phyloP scores from a whole-genome alignment of 2,113 vertebrate species.

The Chinchilla lanigera region DNA sequence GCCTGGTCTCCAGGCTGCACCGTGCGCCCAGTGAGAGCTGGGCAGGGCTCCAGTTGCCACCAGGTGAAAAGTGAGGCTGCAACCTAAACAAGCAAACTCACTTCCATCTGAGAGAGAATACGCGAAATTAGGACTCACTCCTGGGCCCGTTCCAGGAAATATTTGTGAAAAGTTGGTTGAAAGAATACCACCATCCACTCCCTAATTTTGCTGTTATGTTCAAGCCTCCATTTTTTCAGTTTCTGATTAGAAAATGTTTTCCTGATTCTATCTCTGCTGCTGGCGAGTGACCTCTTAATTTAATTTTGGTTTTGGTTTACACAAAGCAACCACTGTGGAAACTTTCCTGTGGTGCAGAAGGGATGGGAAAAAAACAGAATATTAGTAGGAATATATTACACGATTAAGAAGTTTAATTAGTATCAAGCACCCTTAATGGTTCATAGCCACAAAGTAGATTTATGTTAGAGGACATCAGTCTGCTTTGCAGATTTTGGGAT shows the following conservation, averaged over 20 bases:
- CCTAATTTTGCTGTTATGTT: constrained; percentile 84
- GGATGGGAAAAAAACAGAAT: not conserved
- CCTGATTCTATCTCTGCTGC: constrained; percentile 75
- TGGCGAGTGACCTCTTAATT: constrained; percentile 80
- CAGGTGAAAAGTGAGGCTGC: constrained; percentile 45
- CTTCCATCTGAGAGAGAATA: constrained; percentile 82
- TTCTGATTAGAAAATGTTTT: constrained; percentile 82
- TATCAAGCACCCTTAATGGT: constrained; percentile 5
- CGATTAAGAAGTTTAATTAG: constrained; percentile 45
- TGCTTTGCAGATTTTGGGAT: not conserved
- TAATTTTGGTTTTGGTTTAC: constrained; percentile 79
- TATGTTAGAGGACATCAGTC: not conserved
- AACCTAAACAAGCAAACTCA: constrained; percentile 76
- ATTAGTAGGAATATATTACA: constrained; percentile 26
- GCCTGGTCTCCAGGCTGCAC: not conserved
- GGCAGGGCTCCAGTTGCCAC: constrained; percentile 27
- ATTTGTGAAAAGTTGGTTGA: constrained; percentile 87
- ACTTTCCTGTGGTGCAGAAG: constrained; percentile 60
- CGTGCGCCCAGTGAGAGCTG: constrained; percentile 72
- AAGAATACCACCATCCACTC: constrained; percentile 84
- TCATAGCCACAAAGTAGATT: not conserved
- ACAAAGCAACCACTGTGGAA: constrained; percentile 65
- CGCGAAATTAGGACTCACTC: constrained; percentile 82
- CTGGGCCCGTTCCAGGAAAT: constrained; percentile 85
- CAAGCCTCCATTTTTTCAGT: constrained; percentile 71